Evolutionary conservation across 2,888 invertebrate species (phyloP).

Genomic region (Drosophila meridiana): DNA sequence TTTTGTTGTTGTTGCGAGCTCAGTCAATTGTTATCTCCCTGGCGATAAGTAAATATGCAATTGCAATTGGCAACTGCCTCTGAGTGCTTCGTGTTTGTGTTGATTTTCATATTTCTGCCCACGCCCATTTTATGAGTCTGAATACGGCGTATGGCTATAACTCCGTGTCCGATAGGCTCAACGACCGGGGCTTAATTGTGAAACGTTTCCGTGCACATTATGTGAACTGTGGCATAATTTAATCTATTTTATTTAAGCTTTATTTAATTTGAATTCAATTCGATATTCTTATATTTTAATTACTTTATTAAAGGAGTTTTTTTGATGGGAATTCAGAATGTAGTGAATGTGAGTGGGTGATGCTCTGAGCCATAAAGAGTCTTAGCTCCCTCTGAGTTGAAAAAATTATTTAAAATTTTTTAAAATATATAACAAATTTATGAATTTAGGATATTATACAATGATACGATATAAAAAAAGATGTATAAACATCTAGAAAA

Average conservation of each 20-base stretch:
- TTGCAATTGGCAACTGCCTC: constrained; percentile 56
- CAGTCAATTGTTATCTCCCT: constrained; percentile 75
- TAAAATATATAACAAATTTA: too few species aligned
- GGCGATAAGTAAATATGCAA: constrained; percentile 75
- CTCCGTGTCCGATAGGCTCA: constrained; percentile 30
- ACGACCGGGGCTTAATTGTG: constrained; percentile 30
- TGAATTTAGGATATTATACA: too few species aligned
- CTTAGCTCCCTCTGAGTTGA: too few species aligned
- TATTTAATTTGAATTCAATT: constrained; percentile 57
- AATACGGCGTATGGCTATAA: constrained; percentile 9
- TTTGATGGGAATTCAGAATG: not conserved
- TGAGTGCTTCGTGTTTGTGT: constrained; percentile 40
- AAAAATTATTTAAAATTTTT: too few species aligned
- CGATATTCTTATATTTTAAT: not conserved
- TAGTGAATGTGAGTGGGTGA: not conserved
- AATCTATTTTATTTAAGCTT: constrained; percentile 66
- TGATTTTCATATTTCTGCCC: constrained; percentile 45
- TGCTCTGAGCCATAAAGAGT: not conserved
- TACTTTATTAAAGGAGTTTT: not conserved
- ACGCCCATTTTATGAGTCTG: not conserved
- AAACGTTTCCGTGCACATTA: constrained; percentile 30
- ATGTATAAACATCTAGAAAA: too few species aligned
- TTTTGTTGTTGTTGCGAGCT: constrained; percentile 6
- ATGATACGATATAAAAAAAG: too few species aligned
- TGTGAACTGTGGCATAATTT: constrained; percentile 43